Percentiles rank a stretch among this genome's conserved stretches.
These are phyloP conservation scores for Aptenodytes forsteri DNA, from an alignment of 2,113 vertebrate species.

Conservation along the genomic window DNA sequence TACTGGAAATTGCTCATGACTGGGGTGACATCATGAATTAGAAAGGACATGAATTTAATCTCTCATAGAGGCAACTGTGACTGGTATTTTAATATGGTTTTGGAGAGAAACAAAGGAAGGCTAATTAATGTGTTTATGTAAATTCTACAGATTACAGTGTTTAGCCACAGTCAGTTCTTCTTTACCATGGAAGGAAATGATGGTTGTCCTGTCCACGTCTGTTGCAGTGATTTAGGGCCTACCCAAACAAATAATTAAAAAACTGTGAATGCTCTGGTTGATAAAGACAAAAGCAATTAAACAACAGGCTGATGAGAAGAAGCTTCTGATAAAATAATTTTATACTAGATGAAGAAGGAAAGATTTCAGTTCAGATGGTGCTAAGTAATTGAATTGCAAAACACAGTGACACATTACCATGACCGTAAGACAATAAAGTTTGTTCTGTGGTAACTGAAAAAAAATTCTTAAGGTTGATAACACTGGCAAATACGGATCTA, in stretches of 20 bases:
- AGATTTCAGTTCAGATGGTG: background rate
- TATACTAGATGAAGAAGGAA: background rate
- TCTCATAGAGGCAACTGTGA: conserved; percentile 24
- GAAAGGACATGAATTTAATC: conserved; percentile 58
- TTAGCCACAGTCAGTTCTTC: background rate
- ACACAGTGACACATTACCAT: background rate
- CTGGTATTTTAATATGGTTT: conserved; percentile 53
- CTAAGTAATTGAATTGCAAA: background rate
- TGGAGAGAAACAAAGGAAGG: conserved; percentile 43
- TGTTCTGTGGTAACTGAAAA: background rate
- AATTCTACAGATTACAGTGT: conserved; percentile 45
- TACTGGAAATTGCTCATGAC: conserved; percentile 53
- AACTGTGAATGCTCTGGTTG: background rate
- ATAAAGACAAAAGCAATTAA: conserved; percentile 33
- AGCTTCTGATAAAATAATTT: conserved; percentile 19
- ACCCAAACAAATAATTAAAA: background rate
- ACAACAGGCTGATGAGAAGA: background rate
- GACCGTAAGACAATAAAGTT: background rate
- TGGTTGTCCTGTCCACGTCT: background rate
- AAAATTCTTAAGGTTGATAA: background rate
- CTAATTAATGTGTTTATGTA: conserved; percentile 53
- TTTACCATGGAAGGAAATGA: conserved; percentile 4
- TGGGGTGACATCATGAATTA: conserved; percentile 51
- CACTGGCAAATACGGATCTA: background rate
- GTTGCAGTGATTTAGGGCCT: background rate